These are phyloP conservation scores for Nylanderia fulva DNA, from an alignment of 1,140 invertebrate species.

Conservation along the genomic window DNA sequence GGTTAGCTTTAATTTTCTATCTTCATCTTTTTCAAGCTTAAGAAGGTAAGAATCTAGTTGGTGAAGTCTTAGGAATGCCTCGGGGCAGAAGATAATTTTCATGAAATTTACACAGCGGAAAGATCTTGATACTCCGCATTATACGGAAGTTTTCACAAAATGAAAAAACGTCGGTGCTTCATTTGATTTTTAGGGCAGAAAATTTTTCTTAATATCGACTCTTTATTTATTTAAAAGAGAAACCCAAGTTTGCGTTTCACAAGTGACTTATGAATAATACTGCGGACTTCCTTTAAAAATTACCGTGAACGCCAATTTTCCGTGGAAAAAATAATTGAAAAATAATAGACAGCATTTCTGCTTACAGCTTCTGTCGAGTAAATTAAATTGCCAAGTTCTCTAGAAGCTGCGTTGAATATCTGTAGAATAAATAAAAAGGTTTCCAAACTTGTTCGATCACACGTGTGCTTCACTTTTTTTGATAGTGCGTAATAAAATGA, in stretches of 20 bases:
- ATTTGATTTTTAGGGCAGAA: background rate
- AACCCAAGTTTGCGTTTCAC: background rate
- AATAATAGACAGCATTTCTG: too few species aligned
- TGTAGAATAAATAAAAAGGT: too few species aligned
- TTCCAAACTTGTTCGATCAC: too few species aligned
- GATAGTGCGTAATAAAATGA: background rate
- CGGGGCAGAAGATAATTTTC: slow-evolving; percentile 46
- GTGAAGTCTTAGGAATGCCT: slow-evolving; percentile 47
- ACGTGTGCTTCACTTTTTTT: background rate
- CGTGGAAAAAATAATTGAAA: too few species aligned
- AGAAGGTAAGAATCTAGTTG: slow-evolving; percentile 19
- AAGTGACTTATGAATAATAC: background rate
- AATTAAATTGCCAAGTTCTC: too few species aligned
- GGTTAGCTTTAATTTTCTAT: slow-evolving; percentile 41
- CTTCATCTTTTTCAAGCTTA: slow-evolving; percentile 20
- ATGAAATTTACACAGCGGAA: slow-evolving; percentile 42
- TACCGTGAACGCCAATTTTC: too few species aligned
- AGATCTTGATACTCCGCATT: slow-evolving; percentile 3
- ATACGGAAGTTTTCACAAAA: slow-evolving; percentile 24
- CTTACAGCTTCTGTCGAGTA: too few species aligned
- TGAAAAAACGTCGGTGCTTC: background rate
- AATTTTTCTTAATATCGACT: slow-evolving; percentile 2
- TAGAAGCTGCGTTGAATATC: too few species aligned
- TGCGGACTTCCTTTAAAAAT: background rate
- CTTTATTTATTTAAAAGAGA: slow-evolving; percentile 20